These are phyloP conservation scores for Daboia siamensis DNA, from an alignment of 2,113 vertebrate species.

Conservation along the genomic window DNA sequence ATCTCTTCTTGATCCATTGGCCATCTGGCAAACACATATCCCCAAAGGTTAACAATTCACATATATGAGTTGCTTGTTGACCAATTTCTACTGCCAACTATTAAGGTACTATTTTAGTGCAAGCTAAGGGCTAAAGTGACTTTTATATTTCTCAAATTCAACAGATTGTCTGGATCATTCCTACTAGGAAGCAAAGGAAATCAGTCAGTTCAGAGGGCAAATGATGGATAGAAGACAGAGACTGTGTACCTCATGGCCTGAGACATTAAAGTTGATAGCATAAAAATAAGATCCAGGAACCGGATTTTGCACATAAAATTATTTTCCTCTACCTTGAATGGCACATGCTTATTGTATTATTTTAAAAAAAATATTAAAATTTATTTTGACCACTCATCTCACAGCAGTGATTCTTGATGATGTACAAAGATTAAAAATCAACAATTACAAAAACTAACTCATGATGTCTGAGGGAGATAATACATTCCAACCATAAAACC, in stretches of 20 bases:
- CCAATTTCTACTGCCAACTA: background rate
- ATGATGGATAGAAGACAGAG: background rate
- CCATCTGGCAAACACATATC: fast-evolving
- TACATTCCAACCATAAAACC: background rate
- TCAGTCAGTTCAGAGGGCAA: background rate
- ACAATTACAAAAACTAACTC: background rate
- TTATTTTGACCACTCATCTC: background rate
- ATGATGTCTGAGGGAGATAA: background rate
- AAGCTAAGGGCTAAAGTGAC: background rate
- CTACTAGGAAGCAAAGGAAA: background rate
- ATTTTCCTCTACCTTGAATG: background rate
- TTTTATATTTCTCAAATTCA: background rate
- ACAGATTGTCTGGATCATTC: background rate
- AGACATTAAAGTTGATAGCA: background rate
- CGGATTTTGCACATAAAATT: background rate
- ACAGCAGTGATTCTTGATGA: background rate
- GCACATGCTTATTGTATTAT: background rate
- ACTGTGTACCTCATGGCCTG: background rate
- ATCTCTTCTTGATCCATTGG: background rate
- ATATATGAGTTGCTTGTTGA: background rate
- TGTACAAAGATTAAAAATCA: background rate
- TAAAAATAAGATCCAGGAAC: background rate
- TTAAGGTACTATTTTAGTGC: conserved; percentile 1
- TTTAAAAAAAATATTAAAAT: background rate
- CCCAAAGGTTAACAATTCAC: background rate